Evolutionary conservation across 2,797 vertebrate species (phyloP).

Genomic region (Botia almorhae): DNA sequence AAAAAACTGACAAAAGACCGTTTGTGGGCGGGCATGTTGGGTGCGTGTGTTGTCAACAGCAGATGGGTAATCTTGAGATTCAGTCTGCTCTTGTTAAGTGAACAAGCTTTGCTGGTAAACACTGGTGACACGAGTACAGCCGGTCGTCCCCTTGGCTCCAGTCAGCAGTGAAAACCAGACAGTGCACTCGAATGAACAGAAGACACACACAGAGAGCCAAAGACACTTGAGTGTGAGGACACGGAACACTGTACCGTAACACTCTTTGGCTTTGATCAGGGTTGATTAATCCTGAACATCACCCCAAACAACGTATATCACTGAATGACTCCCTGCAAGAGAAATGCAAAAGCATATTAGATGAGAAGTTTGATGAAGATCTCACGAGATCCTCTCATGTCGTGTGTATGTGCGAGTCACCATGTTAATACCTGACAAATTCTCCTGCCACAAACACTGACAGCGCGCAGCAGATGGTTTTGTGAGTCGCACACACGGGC

Average conservation of each 20-base stretch:
- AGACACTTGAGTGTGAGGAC: slow-evolving; percentile 5
- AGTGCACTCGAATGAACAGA: slow-evolving; percentile 24
- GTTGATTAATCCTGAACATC: background rate
- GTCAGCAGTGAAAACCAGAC: slow-evolving; percentile 29
- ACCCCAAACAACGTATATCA: slow-evolving; percentile 23
- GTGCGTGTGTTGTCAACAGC: slow-evolving; percentile 26
- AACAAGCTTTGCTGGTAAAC: slow-evolving; percentile 51
- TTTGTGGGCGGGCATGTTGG: slow-evolving; percentile 38
- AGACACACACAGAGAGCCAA: slow-evolving; percentile 20
- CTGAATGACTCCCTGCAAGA: background rate
- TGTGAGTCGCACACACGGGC: slow-evolving; percentile 20
- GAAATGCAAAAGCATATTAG: background rate
- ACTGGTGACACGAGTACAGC: slow-evolving; percentile 38
- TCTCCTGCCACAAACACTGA: background rate
- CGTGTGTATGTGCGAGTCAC: background rate
- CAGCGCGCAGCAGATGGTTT: slow-evolving; percentile 18
- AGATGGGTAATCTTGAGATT: slow-evolving; percentile 58
- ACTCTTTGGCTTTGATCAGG: slow-evolving; percentile 13
- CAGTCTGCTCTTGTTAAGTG: slow-evolving; percentile 48
- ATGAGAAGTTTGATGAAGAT: slow-evolving; percentile 2
- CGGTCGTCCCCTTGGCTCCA: slow-evolving; percentile 36
- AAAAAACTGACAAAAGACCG: slow-evolving; percentile 4
- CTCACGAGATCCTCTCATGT: background rate
- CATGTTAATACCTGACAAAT: slow-evolving; percentile 11
- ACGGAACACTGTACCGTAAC: slow-evolving; percentile 9